Evolutionary conservation across 2,888 invertebrate species (phyloP), one percentile per base, ranked within the genome.

Genomic region (Hybos culiciformis): DNA sequence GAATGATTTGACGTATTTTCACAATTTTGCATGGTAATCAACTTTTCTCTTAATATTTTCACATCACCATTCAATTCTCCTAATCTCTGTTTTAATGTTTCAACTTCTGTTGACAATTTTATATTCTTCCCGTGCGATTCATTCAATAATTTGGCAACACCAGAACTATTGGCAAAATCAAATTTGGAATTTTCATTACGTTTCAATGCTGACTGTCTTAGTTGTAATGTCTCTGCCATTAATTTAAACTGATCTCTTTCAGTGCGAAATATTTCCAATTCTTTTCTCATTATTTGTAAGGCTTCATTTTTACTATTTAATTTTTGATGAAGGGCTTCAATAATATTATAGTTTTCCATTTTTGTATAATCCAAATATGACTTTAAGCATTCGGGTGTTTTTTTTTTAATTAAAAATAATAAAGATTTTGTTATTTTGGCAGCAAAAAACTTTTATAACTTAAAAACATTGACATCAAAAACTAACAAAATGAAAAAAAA

Each of bases 261-360:
- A 54, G 76, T 77, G 46, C 80, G 77, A 58, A 81, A 83, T 62
- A 80, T 78, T 53, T 84, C 83, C 45, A 88, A 62, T 57, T 87
- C 85, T 54, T 76, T 74, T 48, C 77, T 80, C 59, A 88, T 70
- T 47, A 86, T 82, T n/a, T 78, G 68, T 29, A 90, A 61, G 3
- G 87, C 87, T 63, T 87, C 86, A 41, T 81, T 72, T 63, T 90
- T 88, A 56, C 85, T 81, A 56, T 83, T 80, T 20, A 87, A 66
- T 62, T 85, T 86, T 48, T 80, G 74, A 56, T 75, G 74, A 15
- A 80, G 60, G 3, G 76, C 77, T n/a, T n/a, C n/a, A n/a, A n/a
- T n/a, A n/a, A n/a, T n/a, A n/a, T n/a, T n/a, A n/a, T n/a, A n/a
- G n/a, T n/a, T n/a, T n/a, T n/a, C n/a, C n/a, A n/a, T n/a, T n/a